Evolutionary conservation across 1,140 invertebrate genomes (phyloP).

Genomic region (Leptopilina boulardi): DNA sequence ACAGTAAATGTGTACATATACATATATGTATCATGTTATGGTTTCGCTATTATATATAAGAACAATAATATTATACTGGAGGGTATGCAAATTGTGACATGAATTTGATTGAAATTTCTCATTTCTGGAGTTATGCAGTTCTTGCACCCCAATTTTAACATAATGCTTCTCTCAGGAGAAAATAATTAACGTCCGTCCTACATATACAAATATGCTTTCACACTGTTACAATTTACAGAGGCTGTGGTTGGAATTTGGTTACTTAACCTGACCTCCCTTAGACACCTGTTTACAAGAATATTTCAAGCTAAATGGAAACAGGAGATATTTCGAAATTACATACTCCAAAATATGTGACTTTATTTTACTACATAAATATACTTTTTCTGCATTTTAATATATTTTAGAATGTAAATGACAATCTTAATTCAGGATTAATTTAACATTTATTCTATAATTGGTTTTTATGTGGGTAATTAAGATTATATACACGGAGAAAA

Average conservation of each 20-base stretch:
- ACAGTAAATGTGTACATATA: too few relatives aligned
- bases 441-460: too few relatives aligned
- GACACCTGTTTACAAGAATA: conserved; percentile 3
- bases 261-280: conserved; percentile 5
- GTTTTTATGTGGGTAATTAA: too few relatives aligned
- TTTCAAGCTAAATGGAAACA: not conserved
- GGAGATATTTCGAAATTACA: not conserved
- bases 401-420: too few relatives aligned
- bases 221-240: conserved; percentile 41
- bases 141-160: conserved; percentile 43
- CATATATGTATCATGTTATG: too few relatives aligned
- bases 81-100: not conserved
- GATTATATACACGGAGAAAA: too few relatives aligned
- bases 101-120: conserved; percentile 55
- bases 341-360: not conserved
- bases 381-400: too few relatives aligned
- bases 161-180: conserved; percentile 52
- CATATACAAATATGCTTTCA: conserved; percentile 49
- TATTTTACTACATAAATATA: not conserved
- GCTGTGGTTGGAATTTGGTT: conserved; percentile 15
- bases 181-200: conserved; percentile 53
- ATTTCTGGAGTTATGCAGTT: conserved; percentile 53
- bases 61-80: not conserved
- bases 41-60: too few relatives aligned
- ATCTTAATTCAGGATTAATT: too few relatives aligned